These are phyloP conservation scores for Cataglyphis cursor DNA, from an alignment of 2,888 invertebrate genomes.

Conservation along the genomic window DNA sequence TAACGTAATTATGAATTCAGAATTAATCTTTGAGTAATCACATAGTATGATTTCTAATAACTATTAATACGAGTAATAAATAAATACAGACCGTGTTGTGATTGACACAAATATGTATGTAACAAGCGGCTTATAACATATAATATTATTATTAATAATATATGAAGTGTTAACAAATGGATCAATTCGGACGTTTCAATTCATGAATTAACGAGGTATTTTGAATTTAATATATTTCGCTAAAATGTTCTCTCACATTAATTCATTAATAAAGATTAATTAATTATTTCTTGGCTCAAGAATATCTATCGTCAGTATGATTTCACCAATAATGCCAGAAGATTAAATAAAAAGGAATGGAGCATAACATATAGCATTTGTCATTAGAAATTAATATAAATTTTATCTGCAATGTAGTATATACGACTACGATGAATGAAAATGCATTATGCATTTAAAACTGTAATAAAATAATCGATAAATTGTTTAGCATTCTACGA, in stretches of 20 bases:
- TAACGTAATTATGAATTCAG: background rate
- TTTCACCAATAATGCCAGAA: background rate
- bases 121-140: background rate
- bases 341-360: background rate
- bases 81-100: background rate
- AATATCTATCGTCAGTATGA: background rate
- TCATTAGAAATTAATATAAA: conserved; percentile 3
- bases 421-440: background rate
- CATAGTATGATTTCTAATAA: background rate
- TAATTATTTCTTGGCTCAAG: conserved; percentile 26
- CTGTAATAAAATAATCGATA: background rate
- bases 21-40: background rate
- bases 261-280: conserved; percentile 39
- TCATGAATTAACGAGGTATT: conserved; percentile 23
- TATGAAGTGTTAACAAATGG: conserved; percentile 24
- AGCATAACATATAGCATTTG: too few species aligned
- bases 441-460: background rate
- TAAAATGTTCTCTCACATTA: conserved; percentile 23
- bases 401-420: background rate
- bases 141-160: conserved; percentile 12
- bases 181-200: conserved; percentile 20
- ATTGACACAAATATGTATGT: conserved; percentile 16
- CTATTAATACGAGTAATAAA: background rate
- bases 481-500: conserved; percentile 7
- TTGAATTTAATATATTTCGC: conserved; percentile 24